Percentiles rank a stretch among this genome's conserved stretches.
Evolutionary conservation across 37 sponge, comb jelly and placozoan genomes (phyloP).

Genomic region (Corticium candelabrum): DNA sequence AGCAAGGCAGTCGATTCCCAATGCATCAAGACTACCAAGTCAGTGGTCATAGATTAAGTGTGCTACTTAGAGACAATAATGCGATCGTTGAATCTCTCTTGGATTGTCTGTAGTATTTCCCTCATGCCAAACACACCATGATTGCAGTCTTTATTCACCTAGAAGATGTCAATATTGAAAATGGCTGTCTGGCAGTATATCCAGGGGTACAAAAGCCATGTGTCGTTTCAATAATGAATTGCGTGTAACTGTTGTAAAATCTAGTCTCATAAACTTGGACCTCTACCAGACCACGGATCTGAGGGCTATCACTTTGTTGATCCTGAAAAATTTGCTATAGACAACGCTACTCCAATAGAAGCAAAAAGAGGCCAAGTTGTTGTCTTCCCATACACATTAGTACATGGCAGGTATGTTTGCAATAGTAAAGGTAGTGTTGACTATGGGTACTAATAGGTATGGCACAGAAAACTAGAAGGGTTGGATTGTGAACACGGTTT

Average conservation of each 20-base stretch:
- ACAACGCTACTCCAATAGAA: not conserved
- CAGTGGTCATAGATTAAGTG: not conserved
- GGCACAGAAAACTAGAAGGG: no score
- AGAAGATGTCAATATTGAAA: not conserved
- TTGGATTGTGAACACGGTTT: not conserved
- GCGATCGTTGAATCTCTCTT: not conserved
- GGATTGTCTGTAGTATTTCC: not conserved
- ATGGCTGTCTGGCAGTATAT: not conserved
- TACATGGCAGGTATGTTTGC: slow-evolving; percentile 5
- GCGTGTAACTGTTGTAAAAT: not conserved
- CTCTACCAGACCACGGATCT: not conserved
- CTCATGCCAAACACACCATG: slow-evolving; percentile 8
- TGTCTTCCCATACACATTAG: not conserved
- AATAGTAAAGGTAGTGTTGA: no score
- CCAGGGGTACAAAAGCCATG: not conserved
- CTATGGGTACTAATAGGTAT: no score
- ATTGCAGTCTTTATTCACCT: slow-evolving; percentile 6
- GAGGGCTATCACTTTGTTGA: not conserved
- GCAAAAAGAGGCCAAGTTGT: not conserved
- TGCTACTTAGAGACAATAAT: not conserved
- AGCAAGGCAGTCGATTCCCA: not conserved
- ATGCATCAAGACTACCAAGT: slow-evolving; percentile 13
- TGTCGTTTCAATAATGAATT: not conserved
- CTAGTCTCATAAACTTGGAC: slow-evolving; percentile 9
- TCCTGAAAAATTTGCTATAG: not conserved